Percentiles rank a stretch among this genome's conserved stretches.
These are phyloP conservation scores for Columba livia DNA, from an alignment of 2,113 vertebrate species.

Conservation along the genomic window DNA sequence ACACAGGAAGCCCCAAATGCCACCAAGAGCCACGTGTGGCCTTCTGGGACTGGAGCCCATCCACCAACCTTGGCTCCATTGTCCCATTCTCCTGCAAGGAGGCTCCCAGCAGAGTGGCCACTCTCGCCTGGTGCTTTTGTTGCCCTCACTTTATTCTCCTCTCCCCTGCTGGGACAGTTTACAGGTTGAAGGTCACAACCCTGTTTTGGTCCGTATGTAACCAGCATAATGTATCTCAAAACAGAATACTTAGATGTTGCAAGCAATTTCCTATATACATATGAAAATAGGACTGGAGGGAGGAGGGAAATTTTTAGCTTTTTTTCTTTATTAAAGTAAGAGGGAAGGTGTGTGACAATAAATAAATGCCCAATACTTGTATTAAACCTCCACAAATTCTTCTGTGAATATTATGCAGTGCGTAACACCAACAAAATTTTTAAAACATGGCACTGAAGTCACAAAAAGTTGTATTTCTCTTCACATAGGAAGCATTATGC, in stretches of 20 bases:
- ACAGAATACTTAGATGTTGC: not conserved
- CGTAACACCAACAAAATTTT: not conserved
- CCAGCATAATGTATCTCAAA: not conserved
- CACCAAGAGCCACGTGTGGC: fast-evolving
- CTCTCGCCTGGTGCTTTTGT: not conserved
- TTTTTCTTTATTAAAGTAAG: not conserved
- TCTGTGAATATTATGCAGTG: not conserved
- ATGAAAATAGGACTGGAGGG: not conserved
- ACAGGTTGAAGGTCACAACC: not conserved
- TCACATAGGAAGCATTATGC: not conserved
- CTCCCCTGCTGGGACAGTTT: not conserved
- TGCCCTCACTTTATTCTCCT: not conserved
- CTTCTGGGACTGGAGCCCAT: not conserved
- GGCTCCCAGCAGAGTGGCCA: not conserved
- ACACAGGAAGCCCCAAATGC: fast-evolving
- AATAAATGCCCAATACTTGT: not conserved
- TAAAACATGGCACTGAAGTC: not conserved
- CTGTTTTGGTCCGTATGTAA: not conserved
- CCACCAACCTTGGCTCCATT: not conserved
- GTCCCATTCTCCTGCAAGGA: fast-evolving
- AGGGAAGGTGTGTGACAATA: not conserved
- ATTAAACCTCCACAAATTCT: not conserved
- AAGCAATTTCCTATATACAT: not conserved
- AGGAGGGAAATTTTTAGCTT: not conserved
- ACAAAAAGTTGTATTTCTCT: not conserved